A percentile compares a stretch with the other conserved stretches of the same genome.
phyloP scores from a whole-genome alignment of 2,888 invertebrate species.

The Heliothis peltigera region DNA sequence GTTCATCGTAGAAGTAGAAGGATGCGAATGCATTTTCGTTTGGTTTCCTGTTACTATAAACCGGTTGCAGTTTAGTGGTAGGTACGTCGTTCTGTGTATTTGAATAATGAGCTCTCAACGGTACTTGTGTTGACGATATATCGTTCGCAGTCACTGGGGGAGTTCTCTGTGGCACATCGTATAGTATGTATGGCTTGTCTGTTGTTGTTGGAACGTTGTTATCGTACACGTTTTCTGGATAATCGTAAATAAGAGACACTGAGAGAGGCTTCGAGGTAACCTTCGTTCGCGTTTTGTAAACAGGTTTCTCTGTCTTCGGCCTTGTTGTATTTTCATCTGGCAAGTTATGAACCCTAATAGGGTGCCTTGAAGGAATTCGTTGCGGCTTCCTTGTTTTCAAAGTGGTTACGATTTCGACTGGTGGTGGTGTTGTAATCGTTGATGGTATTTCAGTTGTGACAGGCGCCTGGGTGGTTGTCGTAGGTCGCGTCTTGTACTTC shows the following conservation, averaged over 20 bases:
- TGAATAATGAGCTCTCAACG: conserved; percentile 91
- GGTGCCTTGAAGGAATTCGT: conserved; percentile 83
- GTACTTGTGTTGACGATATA: conserved; percentile 90
- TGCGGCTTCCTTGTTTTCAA: conserved; percentile 81
- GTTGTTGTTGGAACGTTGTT: conserved; percentile 82
- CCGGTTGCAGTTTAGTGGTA: conserved; percentile 88
- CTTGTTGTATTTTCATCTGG: conserved; percentile 80
- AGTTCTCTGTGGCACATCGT: conserved; percentile 85
- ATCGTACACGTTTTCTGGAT: conserved; percentile 83
- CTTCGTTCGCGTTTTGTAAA: conserved; percentile 86
- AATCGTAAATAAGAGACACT: conserved; percentile 87
- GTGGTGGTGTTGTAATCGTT: conserved; percentile 78
- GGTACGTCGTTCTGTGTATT: conserved; percentile 88
- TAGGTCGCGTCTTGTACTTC: conserved; percentile 83
- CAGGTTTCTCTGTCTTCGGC: conserved; percentile 84
- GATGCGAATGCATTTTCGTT: conserved; percentile 89
- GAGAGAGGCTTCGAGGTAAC: conserved; percentile 86
- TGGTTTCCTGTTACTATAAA: conserved; percentile 83
- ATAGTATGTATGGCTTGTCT: conserved; percentile 87
- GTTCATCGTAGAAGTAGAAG: conserved; percentile 92
- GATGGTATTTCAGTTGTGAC: conserved; percentile 82
- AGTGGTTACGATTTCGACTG: conserved; percentile 82
- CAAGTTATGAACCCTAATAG: conserved; percentile 83
- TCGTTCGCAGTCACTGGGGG: conserved; percentile 76
- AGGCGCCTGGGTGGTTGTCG: conserved; percentile 79